These are phyloP conservation scores for Contarinia nasturtii DNA, from an alignment of 1,140 invertebrate genomes.

Conservation along the genomic window DNA sequence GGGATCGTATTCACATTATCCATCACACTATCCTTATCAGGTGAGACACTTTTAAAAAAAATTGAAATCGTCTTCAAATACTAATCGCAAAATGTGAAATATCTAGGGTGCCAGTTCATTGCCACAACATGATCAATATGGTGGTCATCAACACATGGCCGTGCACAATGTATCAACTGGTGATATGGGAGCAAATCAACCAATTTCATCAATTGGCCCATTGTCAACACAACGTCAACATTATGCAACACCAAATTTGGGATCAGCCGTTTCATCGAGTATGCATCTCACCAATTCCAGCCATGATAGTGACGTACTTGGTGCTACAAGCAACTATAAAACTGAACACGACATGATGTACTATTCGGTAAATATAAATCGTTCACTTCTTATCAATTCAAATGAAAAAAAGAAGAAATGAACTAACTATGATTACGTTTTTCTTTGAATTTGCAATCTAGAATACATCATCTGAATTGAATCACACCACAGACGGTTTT, in stretches of 20 bases:
- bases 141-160: constrained; percentile 15
- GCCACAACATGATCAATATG: constrained; percentile 28
- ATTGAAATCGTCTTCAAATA: neutral
- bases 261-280: constrained; percentile 57
- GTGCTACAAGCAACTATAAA: constrained; percentile 26
- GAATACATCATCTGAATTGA: constrained; percentile 40
- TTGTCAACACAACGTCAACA: too few species aligned
- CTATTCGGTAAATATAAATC: constrained; percentile 26
- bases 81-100: neutral
- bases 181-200: constrained; percentile 19
- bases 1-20: constrained; percentile 24
- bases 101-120: constrained; percentile 10
- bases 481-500: constrained; percentile 62
- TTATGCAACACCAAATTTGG: constrained; percentile 38
- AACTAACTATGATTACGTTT: too few species aligned
- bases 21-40: constrained; percentile 18
- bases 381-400: too few species aligned
- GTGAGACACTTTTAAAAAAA: constrained; percentile 1
- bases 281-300: constrained; percentile 34
- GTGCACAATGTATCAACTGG: constrained; percentile 16
- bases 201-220: constrained; percentile 16
- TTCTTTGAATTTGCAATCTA: constrained; percentile 10
- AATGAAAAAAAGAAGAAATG: constrained; percentile 1
- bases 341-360: constrained; percentile 30
- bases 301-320: constrained; percentile 20